phyloP scores from a whole-genome alignment of 1,140 invertebrate genomes.

The Bombus waltoni region DNA sequence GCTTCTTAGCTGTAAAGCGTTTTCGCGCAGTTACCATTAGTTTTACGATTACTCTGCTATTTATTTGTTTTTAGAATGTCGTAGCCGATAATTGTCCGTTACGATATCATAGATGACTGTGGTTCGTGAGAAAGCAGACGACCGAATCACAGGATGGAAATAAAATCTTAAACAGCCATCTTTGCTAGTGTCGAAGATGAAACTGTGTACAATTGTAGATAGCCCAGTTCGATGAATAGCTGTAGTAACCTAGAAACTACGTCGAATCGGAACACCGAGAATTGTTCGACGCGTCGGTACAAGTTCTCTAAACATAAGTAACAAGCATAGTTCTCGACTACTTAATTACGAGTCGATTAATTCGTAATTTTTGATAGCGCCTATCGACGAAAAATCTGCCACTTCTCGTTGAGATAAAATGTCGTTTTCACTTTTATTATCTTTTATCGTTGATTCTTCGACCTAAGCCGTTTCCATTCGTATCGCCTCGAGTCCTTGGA shows the following conservation, averaged over 20 bases:
- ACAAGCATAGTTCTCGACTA: neutral
- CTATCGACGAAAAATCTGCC: neutral
- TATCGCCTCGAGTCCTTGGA: too few species aligned
- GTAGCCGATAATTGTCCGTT: neutral
- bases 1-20: too few species aligned
- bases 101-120: neutral
- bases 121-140: neutral
- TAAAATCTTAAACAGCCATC: conserved; percentile 36
- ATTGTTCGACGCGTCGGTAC: neutral
- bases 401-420: neutral
- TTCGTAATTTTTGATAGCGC: neutral
- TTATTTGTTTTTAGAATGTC: neutral
- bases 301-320: neutral
- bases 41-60: neutral
- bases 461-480: too few species aligned
- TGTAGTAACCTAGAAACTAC: conserved; percentile 39
- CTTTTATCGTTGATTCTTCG: too few species aligned
- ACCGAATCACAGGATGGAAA: conserved; percentile 30
- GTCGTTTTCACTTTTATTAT: neutral
- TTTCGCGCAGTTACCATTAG: neutral
- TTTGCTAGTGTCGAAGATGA: neutral
- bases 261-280: conserved; percentile 22
- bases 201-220: conserved; percentile 23
- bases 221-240: conserved; percentile 44
- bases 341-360: neutral